A percentile compares a stretch with the other conserved stretches of the same genome.
phyloP scores from a whole-genome alignment of 2,113 vertebrate species.

The Rutilus rutilus region DNA sequence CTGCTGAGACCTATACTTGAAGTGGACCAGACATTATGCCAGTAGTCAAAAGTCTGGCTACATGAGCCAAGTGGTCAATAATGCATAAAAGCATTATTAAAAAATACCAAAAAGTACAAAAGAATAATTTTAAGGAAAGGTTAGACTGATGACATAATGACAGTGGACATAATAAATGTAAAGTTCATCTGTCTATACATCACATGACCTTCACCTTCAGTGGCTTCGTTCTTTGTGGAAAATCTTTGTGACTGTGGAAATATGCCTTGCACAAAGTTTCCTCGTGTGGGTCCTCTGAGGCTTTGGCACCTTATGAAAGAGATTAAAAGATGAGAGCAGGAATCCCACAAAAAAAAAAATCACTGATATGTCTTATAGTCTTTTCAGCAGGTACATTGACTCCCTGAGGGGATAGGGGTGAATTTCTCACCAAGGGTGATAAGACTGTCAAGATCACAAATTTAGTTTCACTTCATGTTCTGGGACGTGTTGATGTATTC shows the following conservation, averaged over 20 bases:
- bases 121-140: not conserved
- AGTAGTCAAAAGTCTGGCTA: not conserved
- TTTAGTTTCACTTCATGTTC: not conserved
- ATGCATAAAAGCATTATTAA: not conserved
- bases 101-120: not conserved
- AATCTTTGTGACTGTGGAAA: slow-evolving; percentile 29
- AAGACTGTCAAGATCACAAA: not conserved
- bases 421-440: not conserved
- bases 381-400: slow-evolving; percentile 31
- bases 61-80: not conserved
- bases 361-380: slow-evolving; percentile 36
- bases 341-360: slow-evolving; percentile 6
- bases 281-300: not conserved
- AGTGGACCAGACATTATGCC: no score
- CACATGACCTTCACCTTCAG: slow-evolving; percentile 14
- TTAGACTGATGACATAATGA: not conserved
- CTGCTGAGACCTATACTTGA: no score
- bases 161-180: not conserved
- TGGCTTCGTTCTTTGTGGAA: not conserved
- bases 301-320: slow-evolving; percentile 51
- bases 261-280: slow-evolving; percentile 28
- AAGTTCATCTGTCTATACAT: slow-evolving; percentile 15
- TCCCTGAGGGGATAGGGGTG: slow-evolving; percentile 20
- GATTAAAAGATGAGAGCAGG: slow-evolving; percentile 54
- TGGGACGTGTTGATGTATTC: not conserved